Evolutionary conservation across 2,888 invertebrate genomes (phyloP), one percentile per base, ranked within the genome.

Genomic region (Andrena praecox): DNA sequence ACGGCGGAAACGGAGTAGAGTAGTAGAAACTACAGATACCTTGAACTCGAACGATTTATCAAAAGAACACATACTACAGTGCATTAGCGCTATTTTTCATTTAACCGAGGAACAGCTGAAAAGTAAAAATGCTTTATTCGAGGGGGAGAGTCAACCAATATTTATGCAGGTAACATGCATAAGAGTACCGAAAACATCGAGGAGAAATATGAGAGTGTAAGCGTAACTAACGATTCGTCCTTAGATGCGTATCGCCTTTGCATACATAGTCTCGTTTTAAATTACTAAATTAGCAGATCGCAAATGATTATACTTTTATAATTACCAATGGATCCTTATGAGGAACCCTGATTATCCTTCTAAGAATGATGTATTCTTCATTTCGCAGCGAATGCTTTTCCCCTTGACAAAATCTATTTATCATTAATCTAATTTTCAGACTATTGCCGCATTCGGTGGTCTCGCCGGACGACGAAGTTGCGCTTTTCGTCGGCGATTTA

Each of bases 401-500:
- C 52, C 60, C 42, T 29, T 71, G 42, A 24, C 50, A 3, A 54
- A 48, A 60, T 35, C 0, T 73, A 64, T 20, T 68, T 20, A 66
- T 8, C 0, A 1, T 31, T 5, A 27, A 56, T 60, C 59, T 59
- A 54, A 74, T 59, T 91, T 91, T 56, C 77, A 95, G 95, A 62
- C 90, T 91, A 12, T 89, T 96, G 8, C 96, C 96, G 66, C 95
- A 97, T 91, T 95, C 96, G 2, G 93, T 97, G 59, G 93, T 96
- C n/a, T 94, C 95, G 48, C 95, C 95, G 2, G 95, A 95, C 2
- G 96, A 96, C 80, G 97, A 97, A 87, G 95, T 98, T 29, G 97
- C 97, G 82, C 93, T 98, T 16, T 96, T 98, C 91, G 97, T 97
- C 48, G 95, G 96, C 7, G 98, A 98, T 92, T 93, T 97, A 60